These are phyloP conservation scores for Physeter macrocephalus DNA, from an alignment of 2,113 vertebrate species.

Conservation along the genomic window DNA sequence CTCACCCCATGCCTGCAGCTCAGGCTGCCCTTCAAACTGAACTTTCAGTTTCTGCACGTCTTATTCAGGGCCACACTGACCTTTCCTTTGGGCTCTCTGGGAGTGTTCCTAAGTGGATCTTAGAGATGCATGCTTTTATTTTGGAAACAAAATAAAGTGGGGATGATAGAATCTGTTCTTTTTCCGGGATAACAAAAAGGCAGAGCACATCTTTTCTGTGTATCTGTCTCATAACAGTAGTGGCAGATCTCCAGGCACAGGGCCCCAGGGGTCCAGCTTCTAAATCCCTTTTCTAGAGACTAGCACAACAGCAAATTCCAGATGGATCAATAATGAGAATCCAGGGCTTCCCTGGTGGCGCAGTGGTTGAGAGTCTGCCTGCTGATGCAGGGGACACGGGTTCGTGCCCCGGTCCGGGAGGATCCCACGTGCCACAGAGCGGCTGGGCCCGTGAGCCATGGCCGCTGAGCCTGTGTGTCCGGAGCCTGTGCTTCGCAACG, in stretches of 20 bases:
- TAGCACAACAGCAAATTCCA: background rate
- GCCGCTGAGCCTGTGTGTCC: too few species aligned
- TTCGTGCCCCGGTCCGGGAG: too few species aligned
- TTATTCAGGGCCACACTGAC: background rate
- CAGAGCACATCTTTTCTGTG: background rate
- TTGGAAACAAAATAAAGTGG: background rate
- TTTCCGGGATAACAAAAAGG: background rate
- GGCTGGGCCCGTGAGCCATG: too few species aligned
- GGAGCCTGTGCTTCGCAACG: too few species aligned
- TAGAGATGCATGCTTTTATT: background rate
- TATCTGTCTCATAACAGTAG: background rate
- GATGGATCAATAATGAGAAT: rapidly evolving
- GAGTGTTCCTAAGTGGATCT: background rate
- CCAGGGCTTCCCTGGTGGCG: too few species aligned
- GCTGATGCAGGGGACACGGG: too few species aligned
- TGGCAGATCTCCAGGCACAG: background rate
- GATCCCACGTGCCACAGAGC: too few species aligned
- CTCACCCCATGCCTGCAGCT: background rate
- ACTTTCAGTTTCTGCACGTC: background rate
- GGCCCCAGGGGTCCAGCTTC: background rate
- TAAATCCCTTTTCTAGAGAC: background rate
- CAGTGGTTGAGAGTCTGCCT: too few species aligned
- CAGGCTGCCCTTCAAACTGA: background rate
- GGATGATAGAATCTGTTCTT: background rate
- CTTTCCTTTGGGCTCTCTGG: background rate